These are phyloP conservation scores for Callocephalon fimbriatum DNA, from an alignment of 2,113 vertebrate genomes.

Conservation along the genomic window DNA sequence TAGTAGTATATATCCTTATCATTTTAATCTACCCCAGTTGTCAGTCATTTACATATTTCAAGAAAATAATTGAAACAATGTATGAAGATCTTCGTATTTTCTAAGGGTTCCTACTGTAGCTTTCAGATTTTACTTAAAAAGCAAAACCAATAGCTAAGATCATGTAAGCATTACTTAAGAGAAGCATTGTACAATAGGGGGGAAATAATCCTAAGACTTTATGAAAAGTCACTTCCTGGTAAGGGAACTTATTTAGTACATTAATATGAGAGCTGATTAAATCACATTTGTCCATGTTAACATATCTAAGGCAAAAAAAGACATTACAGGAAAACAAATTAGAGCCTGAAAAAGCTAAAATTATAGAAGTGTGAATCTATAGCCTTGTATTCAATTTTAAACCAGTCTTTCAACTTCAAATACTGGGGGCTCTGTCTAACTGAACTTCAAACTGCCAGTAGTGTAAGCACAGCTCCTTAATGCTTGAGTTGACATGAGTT, in stretches of 20 bases:
- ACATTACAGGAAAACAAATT: not conserved
- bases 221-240: not conserved
- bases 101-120: not conserved
- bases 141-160: not conserved
- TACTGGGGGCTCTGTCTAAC: not conserved
- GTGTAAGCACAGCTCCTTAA: not conserved
- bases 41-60: not conserved
- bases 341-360: not conserved
- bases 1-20: not conserved
- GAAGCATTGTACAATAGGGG: not conserved
- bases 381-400: not conserved
- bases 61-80: conserved; percentile 15
- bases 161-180: not conserved
- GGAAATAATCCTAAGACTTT: not conserved
- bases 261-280: not conserved
- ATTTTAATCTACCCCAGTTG: not conserved
- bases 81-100: not conserved
- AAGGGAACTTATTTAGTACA: not conserved
- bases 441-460: not conserved
- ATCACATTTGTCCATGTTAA: rapidly evolving
- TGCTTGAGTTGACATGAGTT: not conserved
- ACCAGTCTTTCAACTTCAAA: not conserved
- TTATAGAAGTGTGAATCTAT: not conserved
- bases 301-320: not conserved
- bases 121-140: not conserved